These are phyloP conservation scores for Parapsyche elsis DNA, from an alignment of 1,140 invertebrate genomes.

Conservation along the genomic window DNA sequence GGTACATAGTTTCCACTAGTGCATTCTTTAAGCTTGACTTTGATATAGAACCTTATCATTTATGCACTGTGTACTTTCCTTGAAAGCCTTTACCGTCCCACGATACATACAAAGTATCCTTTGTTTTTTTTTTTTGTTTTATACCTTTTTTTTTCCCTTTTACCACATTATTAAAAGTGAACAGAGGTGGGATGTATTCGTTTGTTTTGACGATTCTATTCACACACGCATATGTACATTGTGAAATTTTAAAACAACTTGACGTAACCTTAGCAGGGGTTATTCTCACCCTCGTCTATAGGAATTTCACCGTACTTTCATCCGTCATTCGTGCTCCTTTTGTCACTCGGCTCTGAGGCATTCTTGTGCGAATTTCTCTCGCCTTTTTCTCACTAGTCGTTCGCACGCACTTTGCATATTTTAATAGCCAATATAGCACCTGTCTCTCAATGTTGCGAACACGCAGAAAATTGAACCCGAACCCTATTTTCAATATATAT, in stretches of 20 bases:
- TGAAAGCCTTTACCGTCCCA: not conserved
- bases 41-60: constrained; percentile 33
- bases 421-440: constrained; percentile 11
- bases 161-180: constrained; percentile 1
- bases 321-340: not conserved
- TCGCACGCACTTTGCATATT: constrained; percentile 10
- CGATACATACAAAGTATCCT: not conserved
- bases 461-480: constrained; percentile 1
- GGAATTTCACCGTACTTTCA: not conserved
- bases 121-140: not conserved
- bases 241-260: too few species aligned
- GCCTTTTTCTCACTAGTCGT: not conserved
- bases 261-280: too few species aligned
- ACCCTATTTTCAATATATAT: not conserved
- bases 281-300: too few species aligned
- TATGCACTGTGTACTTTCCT: constrained; percentile 1
- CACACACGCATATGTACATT: too few species aligned
- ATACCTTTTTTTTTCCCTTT: not conserved
- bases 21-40: not conserved
- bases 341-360: not conserved
- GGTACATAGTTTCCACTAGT: not conserved
- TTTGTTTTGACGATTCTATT: too few species aligned
- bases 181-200: too few species aligned
- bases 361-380: not conserved
- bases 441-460: constrained; percentile 3